Evolutionary conservation across 2,113 vertebrate species (phyloP), one percentile per base, ranked within the genome.

Genomic region (Pollachius pollachius): DNA sequence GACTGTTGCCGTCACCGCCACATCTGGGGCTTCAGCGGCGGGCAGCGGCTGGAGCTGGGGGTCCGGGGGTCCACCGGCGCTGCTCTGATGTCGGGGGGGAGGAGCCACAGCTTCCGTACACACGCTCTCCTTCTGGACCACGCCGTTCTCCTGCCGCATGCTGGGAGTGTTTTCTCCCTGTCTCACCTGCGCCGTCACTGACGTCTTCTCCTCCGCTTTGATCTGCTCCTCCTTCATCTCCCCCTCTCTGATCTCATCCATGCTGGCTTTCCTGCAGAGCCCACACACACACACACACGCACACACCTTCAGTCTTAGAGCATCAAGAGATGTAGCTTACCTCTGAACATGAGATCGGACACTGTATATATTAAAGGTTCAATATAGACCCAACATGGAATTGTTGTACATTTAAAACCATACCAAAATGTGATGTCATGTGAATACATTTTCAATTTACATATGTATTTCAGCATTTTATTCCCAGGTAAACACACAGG

Each of bases 91-190:
- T 69, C 23, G 11, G 68, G 59, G 7, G 59, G n/a, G 59, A 5
- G 59, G n/a, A 16, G 2, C 54, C 6, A 7, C 30, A 1, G 2
- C 30, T 13, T 57, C 54, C 2, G 69, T 64, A 21, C 73, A 67
- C 27, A 17, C 0, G n/a, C 13, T 30, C 52, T 71, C 76, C 25
- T 62, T 75, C 37, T 73, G 75, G 30, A 71, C 25, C 12, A 68
- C 68, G 66, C 85, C 84, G 52, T 89, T 88, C 76, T 83, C 77
- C 71, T 69, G 82, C 74, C 74, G 65, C 60, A 63, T 69, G 3
- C 15, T 66, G 21, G 67, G 56, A 60, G 80, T 68, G 0, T n/a
- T 48, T 30, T 67, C 63, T 17, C 17, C 68, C 65, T 27, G 68
- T 52, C 74, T 73, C 68, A 25, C 18, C 23, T 30, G 56, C 59